Base-by-base conservation (phyloP, 2,797 vertebrate genomes). In the Cyprinella venusta region DNA sequence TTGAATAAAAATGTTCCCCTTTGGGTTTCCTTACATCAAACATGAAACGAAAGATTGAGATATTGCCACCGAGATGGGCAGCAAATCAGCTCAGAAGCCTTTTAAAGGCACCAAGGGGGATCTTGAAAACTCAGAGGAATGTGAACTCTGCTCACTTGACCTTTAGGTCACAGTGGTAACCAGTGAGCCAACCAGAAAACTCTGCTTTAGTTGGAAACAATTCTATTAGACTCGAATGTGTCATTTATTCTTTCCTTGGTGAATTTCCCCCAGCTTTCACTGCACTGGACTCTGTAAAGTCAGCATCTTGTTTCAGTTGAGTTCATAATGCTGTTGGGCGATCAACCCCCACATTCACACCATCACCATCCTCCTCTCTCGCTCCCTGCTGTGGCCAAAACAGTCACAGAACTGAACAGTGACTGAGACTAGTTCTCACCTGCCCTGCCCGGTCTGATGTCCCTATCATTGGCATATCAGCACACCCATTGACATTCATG, bases 381-480 rank as follows among this genome's bases (percentile, higher is more conserved):
- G 3, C 76, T 77, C 45, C 89, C 72, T 81, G 71, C 76, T 85
- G 81, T 84, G 82, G 52, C 52, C 79, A 52, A 85, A 84, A 82
- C 85, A 83, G 72, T 67, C 42, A 21, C 82, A 76, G 69, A 76
- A 36, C 64, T 50, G 56, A 68, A 75, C 19, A 72, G 85, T 72
- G 68, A 87, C 85, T 84, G 79, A 85, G 75, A 80, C 21, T 59
- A 59, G 52, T 81, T 85, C 69, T 86, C 84, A 86, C 74, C 76
- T 76, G 45, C 81, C 82, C 85, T 67, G 64, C 75, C 85, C 50
- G 40, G 63, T 81, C 78, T 81, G 33, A 76, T 64, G 79, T 86
- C 80, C 82, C 70, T 79, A 87, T 88, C 88, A 83, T 15, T 83
- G 67, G 79, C 45, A 81, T 81, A 90, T 89, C 84, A 87, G 79